phyloP scores from a whole-genome alignment of 2,888 invertebrate species.

The Megaustenia siamemsis region DNA sequence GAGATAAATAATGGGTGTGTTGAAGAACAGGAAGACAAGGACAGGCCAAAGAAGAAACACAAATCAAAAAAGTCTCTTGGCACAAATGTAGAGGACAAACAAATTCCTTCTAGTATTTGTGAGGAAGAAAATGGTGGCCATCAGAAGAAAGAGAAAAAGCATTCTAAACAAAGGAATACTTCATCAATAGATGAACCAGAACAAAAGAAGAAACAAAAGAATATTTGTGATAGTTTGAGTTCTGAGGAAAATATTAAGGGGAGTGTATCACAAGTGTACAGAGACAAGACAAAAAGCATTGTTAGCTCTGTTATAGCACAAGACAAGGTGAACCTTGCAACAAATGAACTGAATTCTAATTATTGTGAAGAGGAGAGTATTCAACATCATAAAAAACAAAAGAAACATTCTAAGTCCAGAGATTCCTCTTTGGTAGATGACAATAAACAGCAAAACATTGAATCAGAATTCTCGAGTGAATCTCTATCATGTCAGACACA shows the following conservation, averaged over 20 bases:
- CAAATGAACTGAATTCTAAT: neutral
- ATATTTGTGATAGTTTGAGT: neutral
- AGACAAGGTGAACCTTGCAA: neutral
- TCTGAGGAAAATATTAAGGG: neutral
- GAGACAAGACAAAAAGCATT: neutral
- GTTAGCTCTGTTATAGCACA: neutral
- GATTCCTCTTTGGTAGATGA: neutral
- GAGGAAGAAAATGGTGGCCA: neutral
- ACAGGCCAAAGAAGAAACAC: slow-evolving; percentile 12
- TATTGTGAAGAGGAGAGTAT: neutral
- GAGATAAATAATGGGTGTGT: too few relatives aligned
- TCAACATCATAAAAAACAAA: neutral
- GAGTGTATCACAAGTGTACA: neutral
- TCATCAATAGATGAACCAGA: neutral
- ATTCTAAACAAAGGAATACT: neutral
- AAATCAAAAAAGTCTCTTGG: neutral
- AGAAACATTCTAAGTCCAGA: neutral
- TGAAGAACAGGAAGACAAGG: too few relatives aligned
- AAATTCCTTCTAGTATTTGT: neutral
- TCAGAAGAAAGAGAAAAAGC: neutral
- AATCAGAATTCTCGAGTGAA: neutral
- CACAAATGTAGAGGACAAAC: neutral
- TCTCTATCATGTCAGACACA: neutral
- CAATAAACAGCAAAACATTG: neutral
- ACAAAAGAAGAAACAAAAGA: neutral